Evolutionary conservation across 2,113 vertebrate genomes (phyloP).

Genomic region (Rallus limicola): DNA sequence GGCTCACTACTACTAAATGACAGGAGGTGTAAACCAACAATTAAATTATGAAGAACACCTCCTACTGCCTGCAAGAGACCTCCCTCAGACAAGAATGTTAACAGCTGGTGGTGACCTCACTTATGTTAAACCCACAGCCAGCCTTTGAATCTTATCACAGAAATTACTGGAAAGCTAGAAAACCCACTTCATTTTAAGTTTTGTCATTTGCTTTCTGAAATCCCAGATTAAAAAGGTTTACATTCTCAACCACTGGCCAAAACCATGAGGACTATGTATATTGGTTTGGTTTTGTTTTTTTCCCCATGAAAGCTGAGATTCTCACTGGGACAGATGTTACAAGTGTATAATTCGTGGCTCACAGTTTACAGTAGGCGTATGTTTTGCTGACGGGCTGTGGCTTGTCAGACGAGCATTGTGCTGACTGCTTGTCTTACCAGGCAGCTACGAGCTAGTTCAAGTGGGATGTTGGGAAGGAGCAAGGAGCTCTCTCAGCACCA

Average conservation of each 20-base stretch:
- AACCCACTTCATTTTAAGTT: neutral
- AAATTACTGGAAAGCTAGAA: neutral
- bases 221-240: slow-evolving; percentile 25
- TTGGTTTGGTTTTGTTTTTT: neutral
- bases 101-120: neutral
- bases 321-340: slow-evolving; percentile 42
- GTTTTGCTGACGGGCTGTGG: slow-evolving; percentile 17
- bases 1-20: neutral
- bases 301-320: neutral
- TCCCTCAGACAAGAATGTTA: neutral
- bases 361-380: neutral
- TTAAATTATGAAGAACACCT: neutral
- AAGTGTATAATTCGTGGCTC: neutral
- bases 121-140: neutral
- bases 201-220: slow-evolving; percentile 21
- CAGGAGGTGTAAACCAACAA: neutral
- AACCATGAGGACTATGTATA: neutral
- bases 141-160: slow-evolving; percentile 1
- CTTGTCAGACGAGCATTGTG: neutral
- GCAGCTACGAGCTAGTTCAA: neutral
- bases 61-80: neutral
- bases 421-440: neutral
- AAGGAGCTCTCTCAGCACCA: neutral
- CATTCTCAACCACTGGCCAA: slow-evolving; percentile 35
- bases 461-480: fast-evolving